These are phyloP conservation scores for Nematostella vectensis DNA, from an alignment of 92 coral and sea anemone species.

Conservation along the genomic window DNA sequence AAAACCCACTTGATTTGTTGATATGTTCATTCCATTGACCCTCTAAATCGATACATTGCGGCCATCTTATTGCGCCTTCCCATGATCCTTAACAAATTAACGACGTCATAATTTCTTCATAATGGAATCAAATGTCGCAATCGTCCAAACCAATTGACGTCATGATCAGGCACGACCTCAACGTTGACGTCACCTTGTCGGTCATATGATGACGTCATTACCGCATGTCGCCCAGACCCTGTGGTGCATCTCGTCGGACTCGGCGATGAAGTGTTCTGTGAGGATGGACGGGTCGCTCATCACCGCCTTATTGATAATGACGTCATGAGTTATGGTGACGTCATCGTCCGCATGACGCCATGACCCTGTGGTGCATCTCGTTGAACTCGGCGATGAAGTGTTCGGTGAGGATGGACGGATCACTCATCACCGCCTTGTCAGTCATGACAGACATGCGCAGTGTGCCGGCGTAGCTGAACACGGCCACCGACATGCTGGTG, in stretches of 20 bases:
- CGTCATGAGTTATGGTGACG: neutral
- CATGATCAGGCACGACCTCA: too few species aligned
- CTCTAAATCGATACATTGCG: too few species aligned
- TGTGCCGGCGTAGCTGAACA: conserved; percentile 91
- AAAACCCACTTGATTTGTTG: too few species aligned
- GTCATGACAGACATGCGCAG: conserved; percentile 83
- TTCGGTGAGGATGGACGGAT: conserved; percentile 71
- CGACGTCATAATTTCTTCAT: too few species aligned
- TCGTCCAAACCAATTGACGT: too few species aligned
- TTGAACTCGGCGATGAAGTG: conserved; percentile 67
- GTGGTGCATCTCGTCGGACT: conserved; percentile 69
- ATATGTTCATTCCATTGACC: too few species aligned
- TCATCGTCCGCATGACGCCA: neutral
- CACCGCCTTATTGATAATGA: conserved; percentile 64
- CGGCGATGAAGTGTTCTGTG: conserved; percentile 63
- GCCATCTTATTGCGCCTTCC: too few species aligned
- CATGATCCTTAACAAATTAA: too few species aligned
- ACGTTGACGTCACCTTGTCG: too few species aligned
- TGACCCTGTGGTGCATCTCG: conserved; percentile 56
- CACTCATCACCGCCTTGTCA: conserved; percentile 68
- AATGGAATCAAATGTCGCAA: too few species aligned
- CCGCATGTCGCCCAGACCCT: conserved; percentile 10
- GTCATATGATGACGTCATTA: conserved; percentile 7
- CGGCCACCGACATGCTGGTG: conserved; percentile 83
- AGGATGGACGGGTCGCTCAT: conserved; percentile 61